Conservation (phyloP, 2,888 invertebrate genomes). For the Cetonia aurata region DNA sequence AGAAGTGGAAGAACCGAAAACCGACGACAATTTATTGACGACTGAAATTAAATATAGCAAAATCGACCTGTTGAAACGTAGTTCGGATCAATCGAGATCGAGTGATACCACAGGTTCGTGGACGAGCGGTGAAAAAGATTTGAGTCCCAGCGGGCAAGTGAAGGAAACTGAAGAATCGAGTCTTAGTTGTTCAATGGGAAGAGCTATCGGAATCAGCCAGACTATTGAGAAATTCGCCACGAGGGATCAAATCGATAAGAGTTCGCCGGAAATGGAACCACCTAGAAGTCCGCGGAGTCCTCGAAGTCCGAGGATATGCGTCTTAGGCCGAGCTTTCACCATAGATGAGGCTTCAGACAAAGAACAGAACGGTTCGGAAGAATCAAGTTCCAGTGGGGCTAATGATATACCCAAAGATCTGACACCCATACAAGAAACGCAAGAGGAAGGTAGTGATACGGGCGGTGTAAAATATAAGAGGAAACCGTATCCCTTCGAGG, state of each 20-base stretch:
- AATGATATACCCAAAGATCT: conserved; percentile 63
- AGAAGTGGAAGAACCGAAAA: conserved; percentile 50
- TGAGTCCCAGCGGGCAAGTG: conserved; percentile 69
- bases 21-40: conserved; percentile 62
- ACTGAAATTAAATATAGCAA: conserved; percentile 68
- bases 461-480: conserved; percentile 56
- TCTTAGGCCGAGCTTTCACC: conserved; percentile 65
- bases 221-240: conserved; percentile 77
- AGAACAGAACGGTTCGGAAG: conserved; percentile 58
- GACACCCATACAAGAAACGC: conserved; percentile 59
- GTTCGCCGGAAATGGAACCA: conserved; percentile 58
- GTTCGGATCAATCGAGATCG: conserved; percentile 81
- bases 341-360: conserved; percentile 64
- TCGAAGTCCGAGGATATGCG: conserved; percentile 63
- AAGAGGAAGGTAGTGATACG: conserved; percentile 50
- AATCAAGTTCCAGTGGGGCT: conserved; percentile 54
- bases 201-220: conserved; percentile 83
- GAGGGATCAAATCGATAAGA: conserved; percentile 71
- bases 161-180: conserved; percentile 82
- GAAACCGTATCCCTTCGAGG: conserved; percentile 65
- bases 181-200: conserved; percentile 83
- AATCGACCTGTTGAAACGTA: conserved; percentile 74
- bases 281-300: conserved; percentile 65
- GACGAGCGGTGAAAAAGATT: conserved; percentile 83
- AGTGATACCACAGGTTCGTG: conserved; percentile 82